Base-by-base conservation (phyloP, 2,797 vertebrate genomes). In the Fringilla coelebs region DNA sequence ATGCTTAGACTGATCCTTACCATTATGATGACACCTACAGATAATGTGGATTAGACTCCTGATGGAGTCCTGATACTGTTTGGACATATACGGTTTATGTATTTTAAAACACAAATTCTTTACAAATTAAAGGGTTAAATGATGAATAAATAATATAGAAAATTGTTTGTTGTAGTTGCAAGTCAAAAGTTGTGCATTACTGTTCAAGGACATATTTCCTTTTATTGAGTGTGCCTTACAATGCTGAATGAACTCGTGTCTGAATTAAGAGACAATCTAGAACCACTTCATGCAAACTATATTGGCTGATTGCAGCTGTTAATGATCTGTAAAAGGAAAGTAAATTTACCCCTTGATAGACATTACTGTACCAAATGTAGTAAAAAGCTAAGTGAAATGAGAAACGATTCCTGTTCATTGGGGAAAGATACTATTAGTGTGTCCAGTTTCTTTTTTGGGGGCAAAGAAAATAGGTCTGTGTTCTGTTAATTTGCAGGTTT, bases 251-350 rank as follows among this genome's bases (percentile, higher is more conserved):
- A 96, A 94, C 87, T 95, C 55, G 78, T 73, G 61, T 70, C 55
- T 80, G 85, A 95, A 91, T n/a, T 85, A 54, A 90, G 77, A 76
- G 29, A 87, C 46, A 85, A 62, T 81, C 76, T 92, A 88, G 82
- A 97, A 96, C 52, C 67, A 93, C 83, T 96, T 96, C 93, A 93
- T 92, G 54, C 36, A 94, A 95, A 94, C 79, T 68, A 36, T 82
- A 57, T 95, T 95, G 89, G 70, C 77, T 96, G 84, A 96, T 85
- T 97, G 75, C 46, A 55, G 32, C 22, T 96, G 92, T 85, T 97
- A 97, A 97, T 96, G 97, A 70, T 89, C 80, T 97, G 94, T 97
- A 94, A 98, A 97, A 96, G 81, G 81, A 97, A 97, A 96, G 93
- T 79, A 83, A 95, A 94, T 97, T 97, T 96, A 93, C 73, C 82